Evolutionary conservation across 1,140 invertebrate genomes (phyloP), one percentile per base, ranked within the genome.

Genomic region (Heliconius himera): DNA sequence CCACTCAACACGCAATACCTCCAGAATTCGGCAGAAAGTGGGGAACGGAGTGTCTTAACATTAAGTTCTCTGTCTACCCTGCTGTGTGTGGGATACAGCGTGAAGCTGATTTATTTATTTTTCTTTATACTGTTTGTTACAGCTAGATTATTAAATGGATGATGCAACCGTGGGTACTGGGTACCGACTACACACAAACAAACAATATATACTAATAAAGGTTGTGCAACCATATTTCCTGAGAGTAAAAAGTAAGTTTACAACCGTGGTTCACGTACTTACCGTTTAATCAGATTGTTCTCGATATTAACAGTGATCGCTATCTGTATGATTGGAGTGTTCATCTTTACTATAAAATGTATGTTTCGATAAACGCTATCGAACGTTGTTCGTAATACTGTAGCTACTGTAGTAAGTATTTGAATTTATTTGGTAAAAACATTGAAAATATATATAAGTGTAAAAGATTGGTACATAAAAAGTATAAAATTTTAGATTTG

Each of bases 41-140:
- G 26, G 26, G 26, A 26, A 26, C 26, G 26, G 26, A 26, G 26
- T 26, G 26, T 26, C 26, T 26, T 26, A 26, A 26, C 26, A 26
- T 26, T 26, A 26, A 1, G 26, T 26, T 26, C 26, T 26, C 26
- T 26, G 26, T 1, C 26, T 26, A 26, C 26, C 26, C 26, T 26
- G 26, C 26, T 26, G 26, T 26, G 26, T 26, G 26, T 1, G 26
- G 26, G 26, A 26, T 26, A 26, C 26, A 26, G 26, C 26, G 26
- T 26, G 26, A 26, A 26, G 26, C 26, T 26, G 26, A 26, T 26
- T 26, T 26, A 26, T 26, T 26, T 26, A 26, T 26, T 26, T 26
- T 26, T 92, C 89, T 87, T 86, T 86, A 81, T 82, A 87, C 84
- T 91, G 88, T 92, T 91, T 92, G 89, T 92, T 92, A 84, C 84